phyloP scores from a whole-genome alignment of 2,888 invertebrate genomes.

The Stenotaenia linearis region DNA sequence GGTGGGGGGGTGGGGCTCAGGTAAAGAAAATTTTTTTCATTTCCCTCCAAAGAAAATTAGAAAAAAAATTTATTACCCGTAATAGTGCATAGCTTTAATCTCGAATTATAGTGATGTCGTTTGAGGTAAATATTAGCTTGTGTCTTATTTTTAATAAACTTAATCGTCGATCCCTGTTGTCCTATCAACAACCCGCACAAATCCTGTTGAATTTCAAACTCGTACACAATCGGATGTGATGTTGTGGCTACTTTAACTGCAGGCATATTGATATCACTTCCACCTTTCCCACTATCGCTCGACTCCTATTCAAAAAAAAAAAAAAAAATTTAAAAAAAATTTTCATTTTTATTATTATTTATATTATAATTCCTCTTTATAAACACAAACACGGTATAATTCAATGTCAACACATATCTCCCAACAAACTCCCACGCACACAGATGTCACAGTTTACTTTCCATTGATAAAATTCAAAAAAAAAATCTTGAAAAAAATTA shows the following conservation, averaged over 20 bases:
- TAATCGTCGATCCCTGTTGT: conserved; percentile 71
- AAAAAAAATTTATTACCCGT: conserved; percentile 60
- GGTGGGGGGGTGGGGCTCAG: too few species aligned
- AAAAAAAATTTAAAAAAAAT: neutral
- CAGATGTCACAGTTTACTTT: neutral
- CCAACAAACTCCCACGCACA: neutral
- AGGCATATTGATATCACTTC: conserved; percentile 54
- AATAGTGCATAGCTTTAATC: conserved; percentile 75
- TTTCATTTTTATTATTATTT: too few species aligned
- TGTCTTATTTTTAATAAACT: conserved; percentile 66
- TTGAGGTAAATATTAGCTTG: conserved; percentile 73
- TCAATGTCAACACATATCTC: neutral
- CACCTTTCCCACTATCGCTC: conserved; percentile 77
- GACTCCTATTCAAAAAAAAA: conserved; percentile 56
- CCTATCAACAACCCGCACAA: conserved; percentile 85
- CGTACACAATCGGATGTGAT: conserved; percentile 39
- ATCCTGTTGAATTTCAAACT: conserved; percentile 50
- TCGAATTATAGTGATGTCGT: conserved; percentile 65
- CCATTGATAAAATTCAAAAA: too few species aligned
- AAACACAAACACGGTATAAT: too few species aligned
- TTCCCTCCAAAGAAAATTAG: too few species aligned
- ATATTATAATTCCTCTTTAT: too few species aligned
- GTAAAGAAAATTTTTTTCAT: neutral
- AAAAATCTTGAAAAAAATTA: neutral
- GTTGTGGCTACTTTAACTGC: neutral